phyloP scores from a whole-genome alignment of 1,140 invertebrate species.

The Charaxes varanes region DNA sequence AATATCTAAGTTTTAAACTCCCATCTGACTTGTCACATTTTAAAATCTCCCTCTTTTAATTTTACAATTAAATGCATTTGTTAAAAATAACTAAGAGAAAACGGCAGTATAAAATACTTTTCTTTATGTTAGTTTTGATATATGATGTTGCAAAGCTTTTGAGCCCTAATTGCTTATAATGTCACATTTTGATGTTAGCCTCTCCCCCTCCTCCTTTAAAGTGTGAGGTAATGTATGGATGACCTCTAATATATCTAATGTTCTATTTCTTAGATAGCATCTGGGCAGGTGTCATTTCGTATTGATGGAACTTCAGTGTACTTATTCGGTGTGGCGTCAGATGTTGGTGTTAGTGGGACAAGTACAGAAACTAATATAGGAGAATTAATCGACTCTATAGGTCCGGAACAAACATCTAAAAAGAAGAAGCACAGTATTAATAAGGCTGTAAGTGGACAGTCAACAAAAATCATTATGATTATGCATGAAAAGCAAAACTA shows the following conservation, averaged over 20 bases:
- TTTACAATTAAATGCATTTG: too few species aligned
- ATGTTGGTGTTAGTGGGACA: constrained; percentile 70
- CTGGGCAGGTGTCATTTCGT: constrained; percentile 79
- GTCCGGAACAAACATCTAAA: constrained; percentile 50
- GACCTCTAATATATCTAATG: too few species aligned
- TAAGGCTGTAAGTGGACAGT: constrained; percentile 60
- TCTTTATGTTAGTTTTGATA: too few species aligned
- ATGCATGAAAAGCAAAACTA: too few species aligned
- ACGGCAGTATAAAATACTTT: too few species aligned
- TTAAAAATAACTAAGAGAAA: too few species aligned
- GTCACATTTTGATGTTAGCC: too few species aligned
- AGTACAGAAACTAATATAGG: constrained; percentile 73
- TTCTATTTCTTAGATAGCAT: constrained; percentile 71
- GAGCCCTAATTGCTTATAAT: too few species aligned
- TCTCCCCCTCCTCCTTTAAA: too few species aligned
- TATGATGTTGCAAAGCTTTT: too few species aligned
- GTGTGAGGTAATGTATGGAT: too few species aligned
- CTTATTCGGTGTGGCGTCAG: constrained; percentile 75
- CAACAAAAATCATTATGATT: neutral
- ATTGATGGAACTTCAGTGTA: constrained; percentile 76
- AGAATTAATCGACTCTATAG: constrained; percentile 72
- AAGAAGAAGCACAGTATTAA: constrained; percentile 67
- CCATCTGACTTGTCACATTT: neutral
- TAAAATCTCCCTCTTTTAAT: neutral
- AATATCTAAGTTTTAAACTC: too few species aligned